Percentiles rank a stretch among this genome's conserved stretches.
phyloP scores from a whole-genome alignment of 2,113 vertebrate species.

The Gallinago jamesoni region DNA sequence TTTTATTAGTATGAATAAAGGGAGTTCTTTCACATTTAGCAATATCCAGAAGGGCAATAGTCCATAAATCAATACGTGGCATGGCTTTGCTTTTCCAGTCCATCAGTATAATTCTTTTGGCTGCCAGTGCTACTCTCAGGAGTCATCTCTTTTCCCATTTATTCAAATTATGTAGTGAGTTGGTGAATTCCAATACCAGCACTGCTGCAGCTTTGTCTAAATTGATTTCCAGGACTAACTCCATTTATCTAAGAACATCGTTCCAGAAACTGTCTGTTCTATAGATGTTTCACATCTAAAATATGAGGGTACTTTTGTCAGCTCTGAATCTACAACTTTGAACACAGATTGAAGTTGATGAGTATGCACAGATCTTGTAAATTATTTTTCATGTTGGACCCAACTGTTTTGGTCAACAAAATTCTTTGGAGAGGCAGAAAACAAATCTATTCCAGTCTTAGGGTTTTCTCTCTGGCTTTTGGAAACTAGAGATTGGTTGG shows the following conservation, averaged over 20 bases:
- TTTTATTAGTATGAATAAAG: slow-evolving; percentile 74
- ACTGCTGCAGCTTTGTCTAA: slow-evolving; percentile 69
- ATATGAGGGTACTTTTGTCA: slow-evolving; percentile 23
- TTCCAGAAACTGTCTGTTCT: slow-evolving; percentile 51
- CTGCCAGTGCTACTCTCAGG: slow-evolving; percentile 63
- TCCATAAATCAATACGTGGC: slow-evolving; percentile 71
- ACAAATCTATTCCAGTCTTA: background rate
- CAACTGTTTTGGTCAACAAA: background rate
- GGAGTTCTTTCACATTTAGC: slow-evolving; percentile 70
- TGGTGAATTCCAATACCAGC: slow-evolving; percentile 68
- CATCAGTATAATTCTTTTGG: slow-evolving; percentile 74
- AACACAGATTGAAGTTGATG: background rate
- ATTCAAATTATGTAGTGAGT: slow-evolving; percentile 70
- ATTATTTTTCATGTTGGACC: background rate
- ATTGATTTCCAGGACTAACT: slow-evolving; percentile 72
- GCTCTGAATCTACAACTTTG: background rate
- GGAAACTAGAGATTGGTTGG: background rate
- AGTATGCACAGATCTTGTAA: background rate
- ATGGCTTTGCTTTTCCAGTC: slow-evolving; percentile 71
- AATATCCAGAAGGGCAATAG: slow-evolving; percentile 73
- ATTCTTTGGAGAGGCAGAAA: background rate
- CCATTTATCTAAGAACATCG: slow-evolving; percentile 66
- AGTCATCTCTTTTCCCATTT: slow-evolving; percentile 71
- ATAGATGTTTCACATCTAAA: slow-evolving; percentile 2
- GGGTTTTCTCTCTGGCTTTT: background rate